Conservation (phyloP, 92 coral and sea anemone species). For the Micromussa lordhowensis region DNA sequence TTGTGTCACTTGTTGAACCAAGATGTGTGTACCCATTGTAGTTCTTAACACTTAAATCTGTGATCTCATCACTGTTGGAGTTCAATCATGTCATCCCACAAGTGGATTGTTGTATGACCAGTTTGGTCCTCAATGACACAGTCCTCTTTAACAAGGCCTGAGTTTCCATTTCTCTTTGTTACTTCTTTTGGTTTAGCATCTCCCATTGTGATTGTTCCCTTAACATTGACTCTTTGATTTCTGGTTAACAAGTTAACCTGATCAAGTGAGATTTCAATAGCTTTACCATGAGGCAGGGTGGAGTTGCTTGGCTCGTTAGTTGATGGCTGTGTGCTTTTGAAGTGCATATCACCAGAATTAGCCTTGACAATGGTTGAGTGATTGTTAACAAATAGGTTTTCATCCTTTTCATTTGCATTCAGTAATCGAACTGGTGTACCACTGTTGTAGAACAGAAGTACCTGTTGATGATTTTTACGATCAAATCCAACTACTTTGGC, state of each 20-base stretch:
- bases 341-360: conserved; percentile 32
- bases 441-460: too few species aligned
- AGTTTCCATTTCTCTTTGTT: too few species aligned
- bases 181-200: too few species aligned
- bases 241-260: too few species aligned
- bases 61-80: not conserved
- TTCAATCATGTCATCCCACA: conserved; percentile 59
- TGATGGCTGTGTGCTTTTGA: conserved; percentile 30
- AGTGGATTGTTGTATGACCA: conserved; percentile 54
- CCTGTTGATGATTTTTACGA: conserved; percentile 43
- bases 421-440: too few species aligned
- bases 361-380: conserved; percentile 39
- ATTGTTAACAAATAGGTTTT: not conserved
- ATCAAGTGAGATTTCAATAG: too few species aligned
- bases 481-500: conserved; percentile 56
- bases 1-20: conserved; percentile 37
- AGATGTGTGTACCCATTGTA: conserved; percentile 2
- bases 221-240: too few species aligned
- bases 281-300: too few species aligned
- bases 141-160: too few species aligned
- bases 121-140: conserved; percentile 55
- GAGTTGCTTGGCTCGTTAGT: conserved; percentile 10
- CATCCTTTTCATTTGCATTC: too few species aligned
- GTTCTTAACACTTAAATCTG: too few species aligned
- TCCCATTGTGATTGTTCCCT: too few species aligned